phyloP scores from a whole-genome alignment of 2,888 invertebrate species.

The Leucophenga maculata region DNA sequence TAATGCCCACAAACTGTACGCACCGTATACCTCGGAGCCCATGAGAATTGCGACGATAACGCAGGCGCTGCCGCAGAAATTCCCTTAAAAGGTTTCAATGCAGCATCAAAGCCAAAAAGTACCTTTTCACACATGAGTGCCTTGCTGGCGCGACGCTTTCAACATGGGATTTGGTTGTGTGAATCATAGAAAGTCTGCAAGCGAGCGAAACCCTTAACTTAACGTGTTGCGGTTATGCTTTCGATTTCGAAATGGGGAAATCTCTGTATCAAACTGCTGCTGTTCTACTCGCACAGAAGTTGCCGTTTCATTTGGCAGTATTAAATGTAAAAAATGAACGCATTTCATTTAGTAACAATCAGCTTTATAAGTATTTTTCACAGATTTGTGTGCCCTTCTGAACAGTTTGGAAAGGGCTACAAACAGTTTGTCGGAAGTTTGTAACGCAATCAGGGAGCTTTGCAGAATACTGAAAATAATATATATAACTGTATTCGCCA shows the following conservation, averaged over 20 bases:
- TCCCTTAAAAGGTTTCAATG: conserved; percentile 31
- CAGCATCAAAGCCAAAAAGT: conserved; percentile 48
- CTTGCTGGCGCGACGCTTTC: conserved; percentile 25
- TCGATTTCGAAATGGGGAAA: conserved; percentile 45
- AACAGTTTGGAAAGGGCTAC: no score
- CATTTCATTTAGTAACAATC: conserved; percentile 31
- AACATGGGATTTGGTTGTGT: conserved; percentile 28
- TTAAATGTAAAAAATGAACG: conserved; percentile 51
- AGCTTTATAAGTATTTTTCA: conserved; percentile 27
- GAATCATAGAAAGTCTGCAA: neutral
- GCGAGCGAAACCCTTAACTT: conserved; percentile 61
- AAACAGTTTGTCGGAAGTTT: no score
- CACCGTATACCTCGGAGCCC: neutral
- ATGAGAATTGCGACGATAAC: neutral
- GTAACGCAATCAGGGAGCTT: no score
- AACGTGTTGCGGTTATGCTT: conserved; percentile 64
- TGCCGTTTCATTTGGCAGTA: conserved; percentile 66
- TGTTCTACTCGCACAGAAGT: conserved; percentile 27
- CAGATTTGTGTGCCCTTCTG: neutral
- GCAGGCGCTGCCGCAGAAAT: conserved; percentile 1
- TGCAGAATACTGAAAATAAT: no score
- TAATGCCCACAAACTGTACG: neutral
- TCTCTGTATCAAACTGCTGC: neutral
- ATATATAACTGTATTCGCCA: no score
- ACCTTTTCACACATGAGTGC: conserved; percentile 65